phyloP scores from a whole-genome alignment of 2,113 vertebrate genomes.

The Halcyon malimbica region DNA sequence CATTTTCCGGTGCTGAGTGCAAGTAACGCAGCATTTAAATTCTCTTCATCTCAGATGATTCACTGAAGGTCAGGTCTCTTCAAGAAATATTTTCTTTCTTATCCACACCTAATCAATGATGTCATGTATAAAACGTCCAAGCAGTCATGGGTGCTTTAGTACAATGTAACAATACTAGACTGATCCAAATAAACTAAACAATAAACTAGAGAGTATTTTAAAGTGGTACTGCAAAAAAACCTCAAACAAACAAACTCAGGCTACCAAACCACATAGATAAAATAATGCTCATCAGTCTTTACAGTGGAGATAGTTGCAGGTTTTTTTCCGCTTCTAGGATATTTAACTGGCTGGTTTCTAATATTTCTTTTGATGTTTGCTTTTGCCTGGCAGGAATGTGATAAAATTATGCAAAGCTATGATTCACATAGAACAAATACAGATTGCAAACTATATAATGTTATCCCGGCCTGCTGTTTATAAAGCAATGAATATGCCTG shows the following conservation, averaged over 20 bases:
- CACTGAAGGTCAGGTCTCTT: constrained; percentile 50
- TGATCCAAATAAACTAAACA: constrained; percentile 25
- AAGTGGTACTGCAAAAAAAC: neutral
- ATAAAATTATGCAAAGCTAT: constrained; percentile 72
- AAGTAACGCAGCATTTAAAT: constrained; percentile 43
- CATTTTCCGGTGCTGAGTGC: constrained; percentile 4
- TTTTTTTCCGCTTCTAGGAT: constrained; percentile 5
- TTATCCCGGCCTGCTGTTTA: constrained; percentile 56
- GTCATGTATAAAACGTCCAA: neutral
- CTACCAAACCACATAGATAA: neutral
- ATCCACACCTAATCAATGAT: constrained; percentile 56
- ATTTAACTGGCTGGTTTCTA: constrained; percentile 56
- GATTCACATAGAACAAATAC: constrained; percentile 66
- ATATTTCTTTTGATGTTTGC: constrained; percentile 69
- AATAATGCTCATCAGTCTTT: constrained; percentile 12
- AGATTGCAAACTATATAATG: constrained; percentile 69
- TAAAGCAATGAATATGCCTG: constrained; percentile 62
- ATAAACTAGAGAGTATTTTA: constrained; percentile 53
- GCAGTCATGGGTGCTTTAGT: neutral
- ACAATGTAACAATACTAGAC: neutral
- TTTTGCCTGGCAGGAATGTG: constrained; percentile 63
- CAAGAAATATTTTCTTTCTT: constrained; percentile 53
- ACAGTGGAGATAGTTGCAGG: neutral
- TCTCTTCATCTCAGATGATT: constrained; percentile 29
- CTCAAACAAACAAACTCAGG: neutral